Evolutionary conservation across 2,888 invertebrate species (phyloP), one percentile per base, ranked within the genome.

Genomic region (Sinhomidia bicolor): DNA sequence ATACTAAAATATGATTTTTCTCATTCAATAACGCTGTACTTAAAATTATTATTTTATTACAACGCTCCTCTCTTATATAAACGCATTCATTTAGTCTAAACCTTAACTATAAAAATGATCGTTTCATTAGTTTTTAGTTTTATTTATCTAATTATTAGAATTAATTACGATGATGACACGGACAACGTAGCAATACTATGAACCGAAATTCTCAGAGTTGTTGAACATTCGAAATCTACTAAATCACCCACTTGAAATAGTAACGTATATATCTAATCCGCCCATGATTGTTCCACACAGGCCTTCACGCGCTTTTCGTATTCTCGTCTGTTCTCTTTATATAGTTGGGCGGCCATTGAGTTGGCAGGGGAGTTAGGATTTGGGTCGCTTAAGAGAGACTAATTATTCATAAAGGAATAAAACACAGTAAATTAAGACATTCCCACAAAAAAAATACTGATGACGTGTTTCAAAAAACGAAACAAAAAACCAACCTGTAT

Each of bases 281-380:
- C 97, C 96, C 99, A 99, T 95, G 98, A 99, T 95, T 99, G 98
- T 95, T 99, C 99, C 94, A 99, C 99, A 94, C 99, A 98, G 93
- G 98, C 98, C 95, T 98, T 98, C 94, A 99, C 99, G 95, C 98
- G 96, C 95, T 99, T 99, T 95, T 99, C 99, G 94, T 99, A 99
- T 95, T 99, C 99, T 93, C 99, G 96, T 93, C 99, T 96, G 94
- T 99, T 99, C 95, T 99, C 99, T 95, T 99, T 99, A 95, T 99
- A 99, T 93, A 99, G 96, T 95, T 99, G 99, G 92, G 99, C 99
- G 93, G 99, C 99, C 96, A 98, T 97, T 93, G 98, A 99, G 94
- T 99, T 99, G 93, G 99, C 99, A 93, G 99, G 99, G 93, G 99
- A 99, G 95, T 99, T 99, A 92, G 99, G 99, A 95, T 99, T 99